Evolutionary conservation across 2,113 vertebrate species (phyloP).

Genomic region (Neolamprologus kungweensis): DNA sequence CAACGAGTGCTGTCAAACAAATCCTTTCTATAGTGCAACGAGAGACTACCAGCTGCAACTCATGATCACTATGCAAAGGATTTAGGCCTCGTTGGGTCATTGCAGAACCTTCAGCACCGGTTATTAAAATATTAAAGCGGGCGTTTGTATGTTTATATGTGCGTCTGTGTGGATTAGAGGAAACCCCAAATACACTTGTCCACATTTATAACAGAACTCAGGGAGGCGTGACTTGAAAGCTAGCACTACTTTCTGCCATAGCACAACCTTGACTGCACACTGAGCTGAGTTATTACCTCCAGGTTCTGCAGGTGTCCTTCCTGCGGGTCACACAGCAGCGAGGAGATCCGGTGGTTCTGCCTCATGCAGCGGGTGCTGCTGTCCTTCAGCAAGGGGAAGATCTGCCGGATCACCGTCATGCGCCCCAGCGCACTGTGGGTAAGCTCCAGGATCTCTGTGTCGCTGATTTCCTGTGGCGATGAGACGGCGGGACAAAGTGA

Average conservation of each 20-base stretch:
- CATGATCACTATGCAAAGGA: not conserved
- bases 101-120: not conserved
- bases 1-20: not conserved
- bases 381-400: conserved; percentile 86
- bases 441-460: conserved; percentile 90
- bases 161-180: not conserved
- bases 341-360: conserved; percentile 92
- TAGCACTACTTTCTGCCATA: not conserved
- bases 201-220: not conserved
- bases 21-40: accelerated
- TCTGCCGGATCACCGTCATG: conserved; percentile 94
- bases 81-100: not conserved
- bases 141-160: accelerated
- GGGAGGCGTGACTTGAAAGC: accelerated
- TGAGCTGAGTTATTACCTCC: conserved; percentile 69
- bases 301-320: conserved; percentile 95
- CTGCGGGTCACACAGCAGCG: conserved; percentile 90
- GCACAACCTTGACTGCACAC: not conserved
- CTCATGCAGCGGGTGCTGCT: conserved; percentile 84
- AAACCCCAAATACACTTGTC: not conserved
- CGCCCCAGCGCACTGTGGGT: conserved; percentile 91
- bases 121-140: accelerated
- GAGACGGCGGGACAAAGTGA: not conserved
- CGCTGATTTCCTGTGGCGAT: conserved; percentile 86
- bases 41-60: not conserved